Percentiles rank a stretch among this genome's conserved stretches.
phyloP scores from a whole-genome alignment of 2,888 invertebrate genomes.

The Amorpha juglandis region DNA sequence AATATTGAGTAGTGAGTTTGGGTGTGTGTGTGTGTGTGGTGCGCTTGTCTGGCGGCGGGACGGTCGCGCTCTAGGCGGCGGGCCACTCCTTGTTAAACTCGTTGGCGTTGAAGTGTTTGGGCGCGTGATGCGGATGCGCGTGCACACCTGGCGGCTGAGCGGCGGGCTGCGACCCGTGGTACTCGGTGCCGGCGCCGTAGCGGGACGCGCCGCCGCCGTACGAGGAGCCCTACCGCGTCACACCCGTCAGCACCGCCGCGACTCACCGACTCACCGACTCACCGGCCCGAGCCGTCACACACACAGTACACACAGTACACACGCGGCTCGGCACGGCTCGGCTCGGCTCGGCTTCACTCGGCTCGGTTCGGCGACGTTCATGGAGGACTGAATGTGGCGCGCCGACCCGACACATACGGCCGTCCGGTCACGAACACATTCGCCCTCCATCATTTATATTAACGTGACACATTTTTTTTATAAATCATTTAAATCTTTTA shows the following conservation, averaged over 20 bases:
- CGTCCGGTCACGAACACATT: slow-evolving; percentile 34
- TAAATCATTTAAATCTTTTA: slow-evolving; percentile 62
- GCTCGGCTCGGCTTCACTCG: background rate
- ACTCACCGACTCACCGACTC: slow-evolving; percentile 4
- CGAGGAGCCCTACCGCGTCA: slow-evolving; percentile 75
- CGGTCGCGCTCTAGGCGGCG: slow-evolving; percentile 65
- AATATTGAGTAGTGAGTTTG: background rate
- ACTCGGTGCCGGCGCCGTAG: slow-evolving; percentile 72
- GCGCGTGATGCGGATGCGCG: slow-evolving; percentile 81
- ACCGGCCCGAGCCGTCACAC: background rate
- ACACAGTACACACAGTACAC: too few relatives aligned
- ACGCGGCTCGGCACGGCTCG: background rate
- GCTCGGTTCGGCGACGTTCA: slow-evolving; percentile 1
- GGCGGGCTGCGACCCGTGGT: slow-evolving; percentile 72
- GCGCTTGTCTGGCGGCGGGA: slow-evolving; percentile 25
- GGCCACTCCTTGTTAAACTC: slow-evolving; percentile 85
- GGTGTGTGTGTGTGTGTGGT: slow-evolving; percentile 25
- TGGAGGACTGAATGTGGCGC: background rate
- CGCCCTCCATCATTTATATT: slow-evolving; percentile 47
- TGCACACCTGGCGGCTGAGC: slow-evolving; percentile 81
- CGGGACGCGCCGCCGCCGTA: slow-evolving; percentile 81
- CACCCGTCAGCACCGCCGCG: slow-evolving; percentile 34
- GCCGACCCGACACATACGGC: background rate
- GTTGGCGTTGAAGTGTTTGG: slow-evolving; percentile 82
- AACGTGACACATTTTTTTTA: slow-evolving; percentile 57